Evolutionary conservation across 1,140 invertebrate genomes (phyloP), one percentile per base, ranked within the genome.

Genomic region (Vanessa tameamea): DNA sequence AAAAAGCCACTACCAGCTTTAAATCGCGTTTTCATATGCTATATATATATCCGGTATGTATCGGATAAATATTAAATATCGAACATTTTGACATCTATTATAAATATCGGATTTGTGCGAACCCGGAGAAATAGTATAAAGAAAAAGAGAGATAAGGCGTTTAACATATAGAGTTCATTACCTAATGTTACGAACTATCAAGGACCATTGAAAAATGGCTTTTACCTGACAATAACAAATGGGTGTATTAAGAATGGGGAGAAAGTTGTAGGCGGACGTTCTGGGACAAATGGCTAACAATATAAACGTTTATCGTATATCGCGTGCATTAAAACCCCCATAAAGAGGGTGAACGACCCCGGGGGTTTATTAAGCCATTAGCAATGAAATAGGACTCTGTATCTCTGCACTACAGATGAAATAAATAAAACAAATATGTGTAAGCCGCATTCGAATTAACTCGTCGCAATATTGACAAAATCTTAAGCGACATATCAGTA

Each of bases 341-440:
- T 82, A 82, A 80, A 80, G 73, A 81, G 57, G 80, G 75, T 70
- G 74, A 78, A 77, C 74, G 75, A 79, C 75, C 80, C 51, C 51
- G 50, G 72, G 77, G 79, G 75, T 84, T 82, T 84, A 85, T 86
- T 87, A 82, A 84, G 80, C 80, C 75, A 85, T 86, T 86, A 85
- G 77, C 79, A 82, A 83, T 87, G 79, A 86, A 86, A 85, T 84
- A 83, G 78, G 75, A 82, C 64, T 70, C 71, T 57, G 82, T 85
- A 84, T 87, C 85, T 65, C 31, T 61, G 64, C 72, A 69, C 64
- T 68, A 72, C 77, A 85, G 79, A 78, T 75, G 73, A 73, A 77
- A 78, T 80, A 79, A 86, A 80, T 80, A 79, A 84, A 85, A 85
- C 79, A 85, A 85, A 87, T 84, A 78, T 79, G 1, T 20, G 20